These are phyloP conservation scores for Polypterus bichir DNA, from an alignment of 2,113 vertebrate genomes.

Conservation along the genomic window DNA sequence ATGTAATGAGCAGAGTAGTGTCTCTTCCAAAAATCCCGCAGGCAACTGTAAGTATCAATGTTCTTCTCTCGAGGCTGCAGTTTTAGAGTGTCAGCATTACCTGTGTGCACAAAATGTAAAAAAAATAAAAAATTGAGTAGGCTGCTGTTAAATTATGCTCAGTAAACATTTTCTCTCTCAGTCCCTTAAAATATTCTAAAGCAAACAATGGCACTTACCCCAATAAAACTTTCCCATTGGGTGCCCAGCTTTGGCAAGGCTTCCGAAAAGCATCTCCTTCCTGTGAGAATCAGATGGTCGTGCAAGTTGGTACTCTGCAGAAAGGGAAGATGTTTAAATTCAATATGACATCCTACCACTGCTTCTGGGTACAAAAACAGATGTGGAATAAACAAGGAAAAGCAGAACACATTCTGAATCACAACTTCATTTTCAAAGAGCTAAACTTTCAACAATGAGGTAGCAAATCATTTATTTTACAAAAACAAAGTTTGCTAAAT, in stretches of 20 bases:
- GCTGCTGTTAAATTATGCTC: no score
- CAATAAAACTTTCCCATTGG: constrained; percentile 95
- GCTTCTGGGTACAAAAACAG: no score
- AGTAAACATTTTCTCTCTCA: no score
- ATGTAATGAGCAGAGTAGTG: constrained; percentile 92
- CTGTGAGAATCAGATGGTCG: constrained; percentile 82
- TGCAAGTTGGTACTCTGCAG: constrained; percentile 80
- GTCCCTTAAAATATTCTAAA: no score
- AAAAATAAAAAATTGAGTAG: no score
- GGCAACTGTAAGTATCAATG: constrained; percentile 75
- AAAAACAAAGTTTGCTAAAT: no score
- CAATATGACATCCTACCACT: no score
- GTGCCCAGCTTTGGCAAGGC: constrained; percentile 76
- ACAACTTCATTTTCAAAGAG: no score
- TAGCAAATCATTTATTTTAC: no score
- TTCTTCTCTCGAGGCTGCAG: constrained; percentile 69
- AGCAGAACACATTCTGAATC: no score
- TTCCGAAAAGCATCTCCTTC: constrained; percentile 89
- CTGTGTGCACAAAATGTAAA: constrained; percentile 34
- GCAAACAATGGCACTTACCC: constrained; percentile 51
- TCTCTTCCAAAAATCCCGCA: constrained; percentile 77
- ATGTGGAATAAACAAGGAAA: no score
- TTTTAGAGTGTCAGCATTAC: constrained; percentile 87
- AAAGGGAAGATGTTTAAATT: not conserved
- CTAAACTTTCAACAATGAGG: no score